Base-by-base conservation (phyloP, 64 coral and sea anemone species). In the Montipora cactus region DNA sequence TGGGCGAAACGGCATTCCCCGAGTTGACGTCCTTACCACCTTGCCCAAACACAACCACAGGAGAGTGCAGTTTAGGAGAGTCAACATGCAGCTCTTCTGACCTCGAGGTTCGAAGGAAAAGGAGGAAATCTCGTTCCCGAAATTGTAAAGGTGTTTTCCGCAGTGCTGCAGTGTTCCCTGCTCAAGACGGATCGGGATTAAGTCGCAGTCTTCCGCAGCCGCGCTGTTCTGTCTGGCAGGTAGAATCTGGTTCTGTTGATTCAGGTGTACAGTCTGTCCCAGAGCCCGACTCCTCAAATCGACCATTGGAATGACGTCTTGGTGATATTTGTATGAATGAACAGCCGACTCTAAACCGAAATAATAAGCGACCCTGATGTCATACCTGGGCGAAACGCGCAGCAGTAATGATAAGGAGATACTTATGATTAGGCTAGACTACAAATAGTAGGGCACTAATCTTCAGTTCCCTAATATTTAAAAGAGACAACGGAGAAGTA, bases 261-360 rank as follows among this genome's bases (percentile, higher is more conserved):
- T 52, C 76, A 20, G 23, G 44, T 2, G 21, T 49, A 8, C 59
- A 78, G 19, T 28, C 61, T 9, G 79, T 44, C 37, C 72, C 87
- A 77, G 37, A 58, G 12, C 81, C 7, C 11, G 7, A 71, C 18
- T 64, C 14, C 18, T 62, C 64, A 76, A 58, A 77, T 2, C 51
- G 7, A 12, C 88, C 88, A 3, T 4, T 90, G 44, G 52, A 81
- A 76, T 72, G 90, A 57, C 49, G 84, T 6, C 57, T 92, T 22
- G 67, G 80, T 75, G 80, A 84, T 84, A 92, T 92, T 16, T 75
- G 80, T 59, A 84, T 84, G 81, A 92, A 92, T 84, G 81, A 92
- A 92, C 22, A 81, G 21, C 15, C 46, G 59, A 10, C 81, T 92
- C 76, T 80, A 72, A 10, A 92, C 90, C 18, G 74, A 77, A 8